Evolutionary conservation across 2,113 vertebrate species (phyloP).

Genomic region (Passer montanus): DNA sequence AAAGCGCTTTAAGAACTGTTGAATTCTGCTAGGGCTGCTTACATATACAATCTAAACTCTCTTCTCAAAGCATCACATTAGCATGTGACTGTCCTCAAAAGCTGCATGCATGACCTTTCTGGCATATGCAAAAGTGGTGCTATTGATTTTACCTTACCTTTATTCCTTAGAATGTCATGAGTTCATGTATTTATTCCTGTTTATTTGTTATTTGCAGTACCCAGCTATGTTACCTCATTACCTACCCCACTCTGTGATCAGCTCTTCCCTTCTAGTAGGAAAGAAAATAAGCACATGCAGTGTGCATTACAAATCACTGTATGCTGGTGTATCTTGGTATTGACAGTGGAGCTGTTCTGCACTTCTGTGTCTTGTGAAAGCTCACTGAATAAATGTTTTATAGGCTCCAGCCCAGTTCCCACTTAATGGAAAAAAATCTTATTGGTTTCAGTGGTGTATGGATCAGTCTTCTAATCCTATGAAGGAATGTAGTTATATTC

Average conservation of each 20-base stretch:
- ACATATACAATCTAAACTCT: neutral
- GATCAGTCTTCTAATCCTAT: conserved; percentile 29
- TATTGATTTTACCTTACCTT: neutral
- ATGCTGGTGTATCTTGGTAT: neutral
- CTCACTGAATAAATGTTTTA: conserved; percentile 6
- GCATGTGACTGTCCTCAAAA: neutral
- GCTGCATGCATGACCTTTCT: neutral
- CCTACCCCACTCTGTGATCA: neutral
- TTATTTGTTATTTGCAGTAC: neutral
- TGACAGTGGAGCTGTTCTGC: neutral
- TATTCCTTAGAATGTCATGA: neutral
- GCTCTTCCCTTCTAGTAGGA: neutral
- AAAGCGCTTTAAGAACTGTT: neutral
- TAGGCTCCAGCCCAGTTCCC: neutral
- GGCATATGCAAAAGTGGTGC: neutral
- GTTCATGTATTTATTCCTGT: neutral
- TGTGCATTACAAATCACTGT: neutral
- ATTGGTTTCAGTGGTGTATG: neutral
- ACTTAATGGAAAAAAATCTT: conserved; percentile 16
- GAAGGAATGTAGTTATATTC: conserved; percentile 42
- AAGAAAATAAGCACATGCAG: neutral
- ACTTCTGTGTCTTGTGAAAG: neutral
- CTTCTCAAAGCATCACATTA: neutral
- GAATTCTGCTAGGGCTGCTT: neutral
- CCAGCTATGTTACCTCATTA: neutral